These are phyloP conservation scores for Xenops minutus DNA, from an alignment of 2,797 vertebrate species.

Conservation along the genomic window DNA sequence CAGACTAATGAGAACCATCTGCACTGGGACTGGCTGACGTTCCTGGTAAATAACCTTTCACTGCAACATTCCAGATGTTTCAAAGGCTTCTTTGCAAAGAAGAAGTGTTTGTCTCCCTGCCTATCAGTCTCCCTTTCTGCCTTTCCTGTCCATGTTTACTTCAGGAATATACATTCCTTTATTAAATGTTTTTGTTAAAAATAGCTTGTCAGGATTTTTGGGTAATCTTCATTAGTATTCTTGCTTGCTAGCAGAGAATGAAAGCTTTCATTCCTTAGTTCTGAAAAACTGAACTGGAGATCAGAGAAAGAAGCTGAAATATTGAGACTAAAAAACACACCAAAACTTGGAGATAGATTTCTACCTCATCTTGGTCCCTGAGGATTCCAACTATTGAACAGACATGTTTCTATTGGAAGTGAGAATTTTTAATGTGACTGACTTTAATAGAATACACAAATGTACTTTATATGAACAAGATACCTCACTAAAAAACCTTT, in stretches of 20 bases:
- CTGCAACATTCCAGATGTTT: slow-evolving; percentile 64
- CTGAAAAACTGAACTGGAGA: neutral
- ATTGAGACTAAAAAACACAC: neutral
- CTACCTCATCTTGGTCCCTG: neutral
- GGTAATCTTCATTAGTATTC: neutral
- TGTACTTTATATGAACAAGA: neutral
- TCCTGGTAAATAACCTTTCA: slow-evolving; percentile 53
- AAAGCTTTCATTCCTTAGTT: neutral
- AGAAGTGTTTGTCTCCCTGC: neutral
- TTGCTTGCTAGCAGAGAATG: neutral
- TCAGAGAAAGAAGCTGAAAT: neutral
- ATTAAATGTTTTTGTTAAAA: neutral
- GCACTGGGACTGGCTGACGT: slow-evolving; percentile 15
- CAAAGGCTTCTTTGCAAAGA: neutral
- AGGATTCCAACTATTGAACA: neutral
- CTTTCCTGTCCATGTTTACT: slow-evolving; percentile 39
- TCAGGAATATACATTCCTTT: slow-evolving; percentile 1
- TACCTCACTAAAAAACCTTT: neutral
- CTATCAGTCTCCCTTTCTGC: slow-evolving; percentile 31
- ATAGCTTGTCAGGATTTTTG: neutral
- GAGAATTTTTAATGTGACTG: neutral
- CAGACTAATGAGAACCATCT: slow-evolving; percentile 65
- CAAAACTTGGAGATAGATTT: neutral
- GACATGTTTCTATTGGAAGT: neutral
- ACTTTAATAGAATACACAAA: neutral